Evolutionary conservation across 2,113 vertebrate species (phyloP), one percentile per base, ranked within the genome.

Genomic region (Lutjanus erythropterus): DNA sequence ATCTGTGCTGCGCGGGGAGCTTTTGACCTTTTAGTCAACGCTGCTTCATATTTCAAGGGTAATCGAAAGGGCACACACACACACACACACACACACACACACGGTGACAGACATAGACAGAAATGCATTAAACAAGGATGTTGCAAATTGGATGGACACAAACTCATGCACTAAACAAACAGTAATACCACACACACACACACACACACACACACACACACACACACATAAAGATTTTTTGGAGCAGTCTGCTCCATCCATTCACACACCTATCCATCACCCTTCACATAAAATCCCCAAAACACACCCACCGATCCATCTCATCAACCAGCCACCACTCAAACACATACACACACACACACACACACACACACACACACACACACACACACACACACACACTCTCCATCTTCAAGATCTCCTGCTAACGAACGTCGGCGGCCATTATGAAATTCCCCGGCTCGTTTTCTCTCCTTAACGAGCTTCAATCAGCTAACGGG

Each of bases 11-110:
- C 66, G 35, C 35, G 3, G 78, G 74, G 71, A 79, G 62, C 15
- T 66, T 82, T 76, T 87, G 88, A 89, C 86, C 88, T 88, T 91
- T 92, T 33, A 67, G 71, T 81, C 58, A 61, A 77, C 86, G 85
- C 71, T 73, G 53, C 79, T 85, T 86, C 68, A 75, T 70, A 75
- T 83, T 86, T 91, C 68, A 84, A 76, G 69, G 84, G 25, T 85
- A 86, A 85, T 78, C 19, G 62, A 78, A 86, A 87, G 83, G 80
- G 64, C 33, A 11, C 3, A 5, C 15, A 21, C 14, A 15, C 21
- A 61, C 19, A 42, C 27, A 39, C 44, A 60, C 41, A 64, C 21
- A 69, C 6, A 42, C 12, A 47, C 11, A 31, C 53, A 53, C 18
- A 9, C 8, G 29, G 9, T 39, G 3, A 72, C 52, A 58, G 23